Evolutionary conservation across 2,797 vertebrate genomes (phyloP), one percentile per base, ranked within the genome.

Genomic region (Chloroceryle amazona): DNA sequence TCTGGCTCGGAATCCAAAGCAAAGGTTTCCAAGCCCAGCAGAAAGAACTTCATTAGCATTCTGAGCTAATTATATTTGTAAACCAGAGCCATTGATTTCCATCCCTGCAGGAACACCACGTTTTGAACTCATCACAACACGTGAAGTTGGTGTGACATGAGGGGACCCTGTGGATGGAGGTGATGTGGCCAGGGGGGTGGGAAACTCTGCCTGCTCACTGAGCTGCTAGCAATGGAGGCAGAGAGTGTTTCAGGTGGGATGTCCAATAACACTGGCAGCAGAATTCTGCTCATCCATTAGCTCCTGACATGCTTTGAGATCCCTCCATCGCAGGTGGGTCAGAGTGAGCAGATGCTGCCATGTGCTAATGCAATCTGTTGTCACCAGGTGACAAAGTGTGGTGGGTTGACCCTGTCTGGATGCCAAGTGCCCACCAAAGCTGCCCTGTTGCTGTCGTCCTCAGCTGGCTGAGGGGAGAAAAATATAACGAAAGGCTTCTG

Each of bases 161-260:
- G 63, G 41, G 29, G 49, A 26, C 35, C 11, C 33, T 1, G 1
- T 2, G 2, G 33, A 33, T 18, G 13, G 52, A 55, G 49, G 49
- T 4, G 37, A 54, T 0, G 0, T 6, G 29, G 26, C 31, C 0
- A 0, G 6, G 58, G 46, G 33, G 21, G 49, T 39, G 17, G 25
- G 49, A 67, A 68, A 47, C 0, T 5, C n/a, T 1, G 2, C n/a
- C 54, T 0, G 0, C 25, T 1, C 1, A 0, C 1, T 11, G n/a
- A 60, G 35, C 41, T 68, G 49, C 65, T 1, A 1, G 37, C 1
- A 4, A 7, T 9, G 42, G 62, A 49, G 42, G 68, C 58, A 21
- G 55, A 19, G 29, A 35, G 41, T 13, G 1, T 39, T 68, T 62
- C n/a, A 19, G 19, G 16, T 11, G 51, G 6, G 35, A 35, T 5